Evolutionary conservation across 1,140 invertebrate genomes (phyloP), one percentile per base, ranked within the genome.

Genomic region (Danaus plexippus): DNA sequence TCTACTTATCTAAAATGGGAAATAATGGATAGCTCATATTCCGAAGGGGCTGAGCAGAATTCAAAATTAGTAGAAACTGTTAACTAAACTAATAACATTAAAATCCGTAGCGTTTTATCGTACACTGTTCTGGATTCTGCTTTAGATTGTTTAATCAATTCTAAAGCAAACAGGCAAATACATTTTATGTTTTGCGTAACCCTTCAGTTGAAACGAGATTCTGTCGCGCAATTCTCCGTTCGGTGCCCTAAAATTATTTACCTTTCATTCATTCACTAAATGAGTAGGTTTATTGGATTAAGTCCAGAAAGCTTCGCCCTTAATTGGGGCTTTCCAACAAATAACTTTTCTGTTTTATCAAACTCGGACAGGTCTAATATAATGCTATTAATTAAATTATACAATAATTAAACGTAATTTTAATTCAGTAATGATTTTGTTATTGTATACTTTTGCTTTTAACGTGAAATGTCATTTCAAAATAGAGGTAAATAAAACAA

Each of bases 211-310:
- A 67, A 75, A 72, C 66, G 67, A 69, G 77, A 71, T 67, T 69
- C 61, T 67, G 71, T 71, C 59, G 64, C 63, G 55, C 61, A 71
- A 69, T 75, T 69, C 67, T 59, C 61, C 48, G 43, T 46, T 41
- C 52, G 18, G 18, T 54, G 66, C 71, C 77, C 79, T 81, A 80
- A 85, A 82, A 85, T 84, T 85, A 86, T 86, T 81, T 86, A 86
- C 80, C 78, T 84, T 84, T 83, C 74, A 80, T 86, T 84, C 71
- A 77, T 75, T 82, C 77, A 80, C 77, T 86, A 82, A 86, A 86
- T 84, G 83, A 86, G 83, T 84, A 86, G 80, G 77, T 86, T 86
- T 86, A 86, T 86, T 84, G 83, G 80, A 86, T 86, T 84, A 86
- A 80, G 80, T 82, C 75, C 79, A 86, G 76, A 84, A 83, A 81